phyloP scores from a whole-genome alignment of 2,888 invertebrate species.

The Drosophila falleni region DNA sequence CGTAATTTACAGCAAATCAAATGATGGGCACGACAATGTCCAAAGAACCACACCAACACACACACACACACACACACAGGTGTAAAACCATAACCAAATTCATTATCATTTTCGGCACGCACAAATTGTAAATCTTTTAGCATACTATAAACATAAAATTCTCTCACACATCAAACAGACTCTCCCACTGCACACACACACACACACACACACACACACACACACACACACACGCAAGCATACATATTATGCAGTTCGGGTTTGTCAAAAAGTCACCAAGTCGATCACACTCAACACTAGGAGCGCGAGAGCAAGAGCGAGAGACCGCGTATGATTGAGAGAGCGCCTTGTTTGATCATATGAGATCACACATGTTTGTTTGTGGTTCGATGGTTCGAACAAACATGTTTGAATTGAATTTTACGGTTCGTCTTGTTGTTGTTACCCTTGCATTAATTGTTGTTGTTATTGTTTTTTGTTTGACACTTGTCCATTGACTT shows the following conservation, averaged over 20 bases:
- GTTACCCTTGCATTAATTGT: constrained; percentile 4
- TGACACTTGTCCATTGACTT: constrained; percentile 28
- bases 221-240: not conserved
- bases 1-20: constrained; percentile 66
- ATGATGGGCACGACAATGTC: constrained; percentile 51
- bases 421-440: constrained; percentile 1
- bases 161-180: constrained; percentile 38
- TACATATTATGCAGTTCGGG: constrained; percentile 10
- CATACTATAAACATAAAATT: constrained; percentile 72
- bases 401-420: constrained; percentile 18
- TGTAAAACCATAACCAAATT: constrained; percentile 69
- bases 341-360: constrained; percentile 19
- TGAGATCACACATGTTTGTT: constrained; percentile 2
- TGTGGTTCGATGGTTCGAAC: constrained; percentile 21
- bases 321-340: constrained; percentile 1
- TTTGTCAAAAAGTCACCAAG: constrained; percentile 43
- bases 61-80: constrained; percentile 9
- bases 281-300: constrained; percentile 20
- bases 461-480: constrained; percentile 10
- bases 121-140: constrained; percentile 79
- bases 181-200: constrained; percentile 32
- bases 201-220: constrained; percentile 2
- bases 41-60: constrained; percentile 20
- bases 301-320: not conserved
- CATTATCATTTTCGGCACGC: constrained; percentile 79